phyloP scores from a whole-genome alignment of 2,113 vertebrate species.

The Phylloscopus whistleri region DNA sequence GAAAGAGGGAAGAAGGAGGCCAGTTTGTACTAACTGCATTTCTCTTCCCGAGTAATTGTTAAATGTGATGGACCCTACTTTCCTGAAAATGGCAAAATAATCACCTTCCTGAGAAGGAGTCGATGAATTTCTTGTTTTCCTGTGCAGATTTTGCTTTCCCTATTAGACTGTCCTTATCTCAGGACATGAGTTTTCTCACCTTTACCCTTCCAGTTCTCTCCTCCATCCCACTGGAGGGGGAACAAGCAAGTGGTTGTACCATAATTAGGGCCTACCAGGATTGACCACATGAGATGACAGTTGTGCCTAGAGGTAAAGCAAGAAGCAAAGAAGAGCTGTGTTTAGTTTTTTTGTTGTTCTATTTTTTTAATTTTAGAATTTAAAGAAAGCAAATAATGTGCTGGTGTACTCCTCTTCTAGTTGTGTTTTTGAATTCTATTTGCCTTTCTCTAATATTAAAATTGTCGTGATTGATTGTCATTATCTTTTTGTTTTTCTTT shows the following conservation, averaged over 20 bases:
- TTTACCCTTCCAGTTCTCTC: not conserved
- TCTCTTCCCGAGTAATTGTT: not conserved
- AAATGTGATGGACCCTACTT: not conserved
- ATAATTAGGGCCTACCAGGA: fast-evolving
- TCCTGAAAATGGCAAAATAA: not conserved
- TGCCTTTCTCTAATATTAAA: not conserved
- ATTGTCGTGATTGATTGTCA: not conserved
- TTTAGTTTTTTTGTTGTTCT: not conserved
- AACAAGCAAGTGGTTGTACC: fast-evolving
- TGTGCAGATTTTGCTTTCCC: not conserved
- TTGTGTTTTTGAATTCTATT: not conserved
- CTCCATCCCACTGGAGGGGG: fast-evolving
- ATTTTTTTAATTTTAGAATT: not conserved
- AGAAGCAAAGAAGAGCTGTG: fast-evolving
- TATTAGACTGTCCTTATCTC: not conserved
- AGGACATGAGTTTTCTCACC: not conserved
- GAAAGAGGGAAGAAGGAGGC: fast-evolving
- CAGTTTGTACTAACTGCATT: not conserved
- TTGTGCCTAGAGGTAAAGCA: not conserved
- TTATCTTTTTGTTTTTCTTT: not conserved
- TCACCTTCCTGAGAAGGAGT: not conserved
- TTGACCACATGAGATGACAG: not conserved
- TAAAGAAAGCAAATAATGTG: not conserved
- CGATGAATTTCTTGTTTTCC: not conserved
- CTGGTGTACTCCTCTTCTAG: not conserved